Percentiles rank a stretch among this genome's conserved stretches.
Evolutionary conservation across 2,888 invertebrate species (phyloP).

Genomic region (Machimus atricapillus): DNA sequence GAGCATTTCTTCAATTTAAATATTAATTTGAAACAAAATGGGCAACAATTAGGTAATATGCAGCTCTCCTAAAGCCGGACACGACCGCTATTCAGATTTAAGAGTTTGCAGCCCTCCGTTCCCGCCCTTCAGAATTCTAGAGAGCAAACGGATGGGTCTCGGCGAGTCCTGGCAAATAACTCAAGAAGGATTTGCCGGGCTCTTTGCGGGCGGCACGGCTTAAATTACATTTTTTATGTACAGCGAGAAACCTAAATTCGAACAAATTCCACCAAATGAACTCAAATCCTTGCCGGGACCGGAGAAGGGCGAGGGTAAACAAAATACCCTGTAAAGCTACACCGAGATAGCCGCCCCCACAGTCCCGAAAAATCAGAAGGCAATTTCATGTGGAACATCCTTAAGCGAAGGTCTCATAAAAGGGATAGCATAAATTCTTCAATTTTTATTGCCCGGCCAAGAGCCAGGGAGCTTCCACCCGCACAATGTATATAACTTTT

Average conservation of each 20-base stretch:
- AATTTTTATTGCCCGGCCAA: background rate
- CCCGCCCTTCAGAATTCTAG: background rate
- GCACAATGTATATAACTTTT: background rate
- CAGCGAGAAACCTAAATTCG: background rate
- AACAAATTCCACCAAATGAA: background rate
- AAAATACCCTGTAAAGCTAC: background rate
- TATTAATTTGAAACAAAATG: background rate
- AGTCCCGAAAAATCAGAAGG: background rate
- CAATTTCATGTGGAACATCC: background rate
- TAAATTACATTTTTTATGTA: background rate
- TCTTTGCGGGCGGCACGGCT: background rate
- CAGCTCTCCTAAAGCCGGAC: background rate
- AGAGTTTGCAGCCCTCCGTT: background rate
- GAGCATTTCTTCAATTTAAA: background rate
- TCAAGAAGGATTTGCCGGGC: background rate
- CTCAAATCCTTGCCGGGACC: background rate
- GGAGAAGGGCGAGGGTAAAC: background rate
- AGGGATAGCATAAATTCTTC: constrained; percentile 5
- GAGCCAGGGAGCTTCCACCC: background rate
- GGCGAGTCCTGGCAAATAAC: background rate
- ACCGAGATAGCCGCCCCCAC: background rate
- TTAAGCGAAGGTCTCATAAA: background rate
- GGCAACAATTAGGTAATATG: background rate
- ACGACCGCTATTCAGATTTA: background rate
- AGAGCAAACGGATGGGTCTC: background rate